These are phyloP conservation scores for Oncopeltus fasciatus DNA, from an alignment of 1,140 invertebrate species.

Conservation along the genomic window DNA sequence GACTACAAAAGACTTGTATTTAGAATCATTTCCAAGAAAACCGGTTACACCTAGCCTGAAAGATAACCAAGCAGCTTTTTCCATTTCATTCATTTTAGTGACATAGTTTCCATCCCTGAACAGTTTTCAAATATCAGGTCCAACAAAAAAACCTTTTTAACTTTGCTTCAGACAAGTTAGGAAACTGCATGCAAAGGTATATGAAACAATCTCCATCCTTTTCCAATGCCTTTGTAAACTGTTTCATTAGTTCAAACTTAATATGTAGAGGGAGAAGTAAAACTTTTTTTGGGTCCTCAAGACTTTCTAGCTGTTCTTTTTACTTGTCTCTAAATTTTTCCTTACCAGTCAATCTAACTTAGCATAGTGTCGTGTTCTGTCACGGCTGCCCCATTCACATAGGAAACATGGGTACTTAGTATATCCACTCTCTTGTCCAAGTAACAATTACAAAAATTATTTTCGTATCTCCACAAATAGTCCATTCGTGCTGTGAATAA, in stretches of 20 bases:
- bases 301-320: not conserved
- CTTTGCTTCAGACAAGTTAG: not conserved
- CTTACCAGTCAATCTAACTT: not conserved
- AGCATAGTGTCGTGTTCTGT: no score
- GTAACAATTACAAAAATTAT: no score
- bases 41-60: not conserved
- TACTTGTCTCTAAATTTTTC: not conserved
- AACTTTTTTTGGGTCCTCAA: not conserved
- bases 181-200: not conserved
- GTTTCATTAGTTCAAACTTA: not conserved
- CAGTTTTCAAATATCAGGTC: not conserved
- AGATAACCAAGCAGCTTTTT: conserved; percentile 5
- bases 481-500: no score
- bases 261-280: not conserved
- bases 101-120: no score
- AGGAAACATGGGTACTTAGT: no score
- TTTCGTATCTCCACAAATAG: no score
- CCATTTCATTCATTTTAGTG: conserved; percentile 13
- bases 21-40: not conserved
- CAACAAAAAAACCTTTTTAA: not conserved
- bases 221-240: not conserved
- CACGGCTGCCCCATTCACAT: no score
- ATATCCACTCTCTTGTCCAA: no score
- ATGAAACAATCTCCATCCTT: not conserved
- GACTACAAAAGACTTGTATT: not conserved